These are phyloP conservation scores for Coturnix japonica DNA, from an alignment of 2,113 vertebrate genomes.

Conservation along the genomic window DNA sequence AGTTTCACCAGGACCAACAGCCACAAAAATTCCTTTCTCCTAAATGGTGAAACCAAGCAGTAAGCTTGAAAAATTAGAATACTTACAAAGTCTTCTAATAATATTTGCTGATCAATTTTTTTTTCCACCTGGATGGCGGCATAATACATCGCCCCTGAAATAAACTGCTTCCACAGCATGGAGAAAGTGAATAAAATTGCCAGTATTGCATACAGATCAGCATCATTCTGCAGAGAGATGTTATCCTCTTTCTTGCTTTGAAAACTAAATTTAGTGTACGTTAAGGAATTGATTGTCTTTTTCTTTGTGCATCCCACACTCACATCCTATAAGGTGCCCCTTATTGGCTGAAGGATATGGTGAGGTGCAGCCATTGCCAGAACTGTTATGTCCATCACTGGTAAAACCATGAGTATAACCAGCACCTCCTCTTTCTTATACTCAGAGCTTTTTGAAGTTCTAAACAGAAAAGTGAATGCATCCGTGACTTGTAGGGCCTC, in stretches of 20 bases:
- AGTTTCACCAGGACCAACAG: not conserved
- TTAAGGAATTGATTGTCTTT: not conserved
- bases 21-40: not conserved
- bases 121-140: not conserved
- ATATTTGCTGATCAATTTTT: not conserved
- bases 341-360: not conserved
- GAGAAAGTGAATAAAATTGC: not conserved
- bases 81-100: not conserved
- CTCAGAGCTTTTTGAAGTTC: constrained; percentile 40
- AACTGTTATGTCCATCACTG: constrained; percentile 32
- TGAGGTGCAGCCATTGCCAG: constrained; percentile 42
- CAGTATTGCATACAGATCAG: not conserved
- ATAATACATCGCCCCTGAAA: not conserved
- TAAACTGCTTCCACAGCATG: not conserved
- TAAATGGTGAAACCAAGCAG: not conserved
- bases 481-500: not conserved
- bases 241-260: not conserved
- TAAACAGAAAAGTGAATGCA: constrained; percentile 6
- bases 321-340: not conserved
- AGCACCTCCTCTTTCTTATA: constrained; percentile 53
- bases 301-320: not conserved
- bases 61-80: not conserved
- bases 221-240: not conserved
- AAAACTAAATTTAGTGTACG: not conserved
- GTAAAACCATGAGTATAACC: constrained; percentile 35